Percentiles rank a stretch among this genome's conserved stretches.
Evolutionary conservation across 2,113 vertebrate genomes (phyloP).

Genomic region (Gambusia affinis): DNA sequence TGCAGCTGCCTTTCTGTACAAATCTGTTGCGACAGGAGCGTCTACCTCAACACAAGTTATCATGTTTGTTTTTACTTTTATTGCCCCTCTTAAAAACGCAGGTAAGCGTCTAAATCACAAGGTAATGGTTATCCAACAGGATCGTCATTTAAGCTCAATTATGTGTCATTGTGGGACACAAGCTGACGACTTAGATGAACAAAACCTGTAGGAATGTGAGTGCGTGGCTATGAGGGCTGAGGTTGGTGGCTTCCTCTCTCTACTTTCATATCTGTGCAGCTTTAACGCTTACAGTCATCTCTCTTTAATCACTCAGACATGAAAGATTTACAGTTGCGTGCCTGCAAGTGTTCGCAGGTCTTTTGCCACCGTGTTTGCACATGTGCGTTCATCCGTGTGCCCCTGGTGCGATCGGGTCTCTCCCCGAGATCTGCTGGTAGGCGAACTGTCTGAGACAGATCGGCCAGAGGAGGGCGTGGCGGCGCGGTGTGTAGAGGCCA

Average conservation of each 20-base stretch:
- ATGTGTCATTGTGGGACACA: conserved; percentile 20
- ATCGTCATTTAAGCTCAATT: conserved; percentile 41
- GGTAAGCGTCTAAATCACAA: conserved; percentile 42
- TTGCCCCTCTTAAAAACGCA: conserved; percentile 4
- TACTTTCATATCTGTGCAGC: conserved; percentile 2
- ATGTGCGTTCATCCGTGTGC: conserved; percentile 60
- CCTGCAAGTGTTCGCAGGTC: conserved; percentile 31
- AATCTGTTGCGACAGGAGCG: background rate
- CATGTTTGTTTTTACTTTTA: background rate
- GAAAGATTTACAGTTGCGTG: conserved; percentile 51
- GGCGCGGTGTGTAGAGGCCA: conserved; percentile 15
- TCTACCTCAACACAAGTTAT: background rate
- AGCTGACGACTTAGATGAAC: conserved; percentile 18
- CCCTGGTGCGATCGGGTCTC: conserved; percentile 28
- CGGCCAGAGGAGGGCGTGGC: background rate
- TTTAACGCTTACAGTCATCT: conserved; percentile 25
- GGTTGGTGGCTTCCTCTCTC: background rate
- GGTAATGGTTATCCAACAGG: conserved; percentile 32
- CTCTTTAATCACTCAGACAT: conserved; percentile 39
- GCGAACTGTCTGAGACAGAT: conserved; percentile 4
- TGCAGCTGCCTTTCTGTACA: background rate
- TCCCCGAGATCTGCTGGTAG: conserved; percentile 15
- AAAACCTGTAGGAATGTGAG: conserved; percentile 31
- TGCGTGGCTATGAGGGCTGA: background rate
- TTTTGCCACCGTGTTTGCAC: conserved; percentile 47